These are phyloP conservation scores for Magallana nippona DNA, from an alignment of 2,888 invertebrate species.

Conservation along the genomic window DNA sequence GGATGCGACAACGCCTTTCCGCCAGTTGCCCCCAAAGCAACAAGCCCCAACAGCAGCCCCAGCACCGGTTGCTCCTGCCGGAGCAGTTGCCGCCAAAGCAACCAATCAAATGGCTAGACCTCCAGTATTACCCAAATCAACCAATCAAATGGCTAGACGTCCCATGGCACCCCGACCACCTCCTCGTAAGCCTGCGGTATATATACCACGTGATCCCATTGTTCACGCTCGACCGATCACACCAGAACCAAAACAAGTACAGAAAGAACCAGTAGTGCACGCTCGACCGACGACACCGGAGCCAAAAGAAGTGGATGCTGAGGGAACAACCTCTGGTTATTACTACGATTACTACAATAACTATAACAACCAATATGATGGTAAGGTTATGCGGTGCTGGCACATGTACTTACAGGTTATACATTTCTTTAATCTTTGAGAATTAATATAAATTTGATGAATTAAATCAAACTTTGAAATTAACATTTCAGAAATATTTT, in stretches of 20 bases:
- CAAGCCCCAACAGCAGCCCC: neutral
- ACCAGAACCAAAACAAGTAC: neutral
- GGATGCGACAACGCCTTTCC: constrained; percentile 17
- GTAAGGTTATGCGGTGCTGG: neutral
- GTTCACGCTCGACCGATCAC: constrained; percentile 36
- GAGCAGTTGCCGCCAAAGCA: neutral
- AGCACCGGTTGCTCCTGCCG: neutral
- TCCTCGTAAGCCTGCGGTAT: neutral
- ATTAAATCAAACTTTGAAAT: too few species aligned
- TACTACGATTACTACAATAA: constrained; percentile 10
- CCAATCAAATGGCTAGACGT: too few species aligned
- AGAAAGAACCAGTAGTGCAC: constrained; percentile 32
- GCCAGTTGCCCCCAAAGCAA: neutral
- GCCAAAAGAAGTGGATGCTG: neutral
- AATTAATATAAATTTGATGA: too few species aligned
- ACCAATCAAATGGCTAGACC: too few species aligned
- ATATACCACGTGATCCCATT: constrained; percentile 29
- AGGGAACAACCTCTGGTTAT: neutral
- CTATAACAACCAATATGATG: constrained; percentile 9
- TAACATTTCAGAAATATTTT: too few species aligned
- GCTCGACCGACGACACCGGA: constrained; percentile 25
- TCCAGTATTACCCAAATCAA: neutral
- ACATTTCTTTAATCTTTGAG: too few species aligned
- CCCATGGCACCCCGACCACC: neutral
- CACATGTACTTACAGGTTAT: neutral